Conservation (phyloP, 2,113 vertebrate species). For the Catharus fuscescens region DNA sequence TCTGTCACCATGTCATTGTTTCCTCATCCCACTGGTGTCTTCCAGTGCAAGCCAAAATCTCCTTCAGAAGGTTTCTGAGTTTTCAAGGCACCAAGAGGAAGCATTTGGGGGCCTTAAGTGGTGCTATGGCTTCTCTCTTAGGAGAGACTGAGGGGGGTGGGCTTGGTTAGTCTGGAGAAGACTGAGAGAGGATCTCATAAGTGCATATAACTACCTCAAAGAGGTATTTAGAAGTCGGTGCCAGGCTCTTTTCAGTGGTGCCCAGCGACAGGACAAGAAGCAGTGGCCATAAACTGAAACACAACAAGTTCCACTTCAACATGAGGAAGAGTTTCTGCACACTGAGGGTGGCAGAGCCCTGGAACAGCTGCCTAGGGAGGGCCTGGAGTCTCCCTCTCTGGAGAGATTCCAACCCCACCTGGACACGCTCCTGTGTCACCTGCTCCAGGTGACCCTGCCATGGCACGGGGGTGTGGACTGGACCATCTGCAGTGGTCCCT, state of each 20-base stretch:
- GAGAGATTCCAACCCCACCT: neutral
- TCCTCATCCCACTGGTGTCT: neutral
- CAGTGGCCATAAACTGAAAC: neutral
- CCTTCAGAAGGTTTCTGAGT: neutral
- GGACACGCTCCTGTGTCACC: neutral
- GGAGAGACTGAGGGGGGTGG: neutral
- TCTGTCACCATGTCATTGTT: neutral
- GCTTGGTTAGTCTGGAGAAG: neutral
- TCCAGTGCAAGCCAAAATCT: neutral
- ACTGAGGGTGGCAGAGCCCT: neutral
- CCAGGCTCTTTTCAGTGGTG: neutral
- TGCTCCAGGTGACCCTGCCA: neutral
- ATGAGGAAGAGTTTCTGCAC: neutral
- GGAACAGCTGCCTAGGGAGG: neutral
- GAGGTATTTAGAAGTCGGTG: neutral
- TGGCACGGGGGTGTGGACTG: neutral
- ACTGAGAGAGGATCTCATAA: neutral
- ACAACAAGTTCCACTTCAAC: neutral
- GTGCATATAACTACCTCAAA: neutral
- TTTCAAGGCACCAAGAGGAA: neutral
- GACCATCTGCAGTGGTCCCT: neutral
- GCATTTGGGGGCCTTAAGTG: neutral
- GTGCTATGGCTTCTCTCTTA: neutral
- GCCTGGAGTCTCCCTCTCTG: neutral
- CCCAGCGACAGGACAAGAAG: neutral